phyloP scores from a whole-genome alignment of 2,888 invertebrate species.

The Reticulitermes lucifugus region DNA sequence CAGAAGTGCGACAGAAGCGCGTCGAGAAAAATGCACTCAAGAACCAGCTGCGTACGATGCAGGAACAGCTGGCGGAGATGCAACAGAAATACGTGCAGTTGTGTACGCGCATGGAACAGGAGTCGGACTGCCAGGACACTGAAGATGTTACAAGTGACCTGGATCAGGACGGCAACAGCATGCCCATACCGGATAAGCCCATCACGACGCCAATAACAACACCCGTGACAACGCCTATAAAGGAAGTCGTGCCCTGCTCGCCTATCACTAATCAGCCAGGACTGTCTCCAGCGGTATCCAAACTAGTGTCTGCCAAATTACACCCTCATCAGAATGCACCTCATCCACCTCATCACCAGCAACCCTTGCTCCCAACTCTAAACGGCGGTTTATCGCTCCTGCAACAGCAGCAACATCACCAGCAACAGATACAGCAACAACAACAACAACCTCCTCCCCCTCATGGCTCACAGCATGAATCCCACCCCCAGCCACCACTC shows the following conservation, averaged over 20 bases:
- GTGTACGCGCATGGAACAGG: slow-evolving; percentile 86
- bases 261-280: slow-evolving; percentile 42
- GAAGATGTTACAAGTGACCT: slow-evolving; percentile 80
- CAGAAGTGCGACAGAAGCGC: slow-evolving; percentile 84
- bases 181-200: slow-evolving; percentile 62
- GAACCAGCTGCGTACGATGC: slow-evolving; percentile 86
- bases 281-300: slow-evolving; percentile 64
- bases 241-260: slow-evolving; percentile 53
- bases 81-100: slow-evolving; percentile 91
- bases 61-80: slow-evolving; percentile 91
- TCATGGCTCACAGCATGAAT: slow-evolving; percentile 55
- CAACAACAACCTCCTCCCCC: slow-evolving; percentile 63
- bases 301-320: slow-evolving; percentile 74
- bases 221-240: slow-evolving; percentile 56
- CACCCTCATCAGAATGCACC: slow-evolving; percentile 62
- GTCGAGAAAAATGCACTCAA: slow-evolving; percentile 89
- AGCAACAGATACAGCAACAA: slow-evolving; percentile 69
- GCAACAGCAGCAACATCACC: slow-evolving; percentile 61
- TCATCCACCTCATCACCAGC: slow-evolving; percentile 60
- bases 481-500: slow-evolving; percentile 55
- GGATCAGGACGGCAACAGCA: slow-evolving; percentile 67
- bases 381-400: slow-evolving; percentile 70
- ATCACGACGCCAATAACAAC: slow-evolving; percentile 55
- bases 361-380: slow-evolving; percentile 63
- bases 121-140: slow-evolving; percentile 78